These are phyloP conservation scores for Drosophila rubida DNA, from an alignment of 2,888 invertebrate genomes.

Conservation along the genomic window DNA sequence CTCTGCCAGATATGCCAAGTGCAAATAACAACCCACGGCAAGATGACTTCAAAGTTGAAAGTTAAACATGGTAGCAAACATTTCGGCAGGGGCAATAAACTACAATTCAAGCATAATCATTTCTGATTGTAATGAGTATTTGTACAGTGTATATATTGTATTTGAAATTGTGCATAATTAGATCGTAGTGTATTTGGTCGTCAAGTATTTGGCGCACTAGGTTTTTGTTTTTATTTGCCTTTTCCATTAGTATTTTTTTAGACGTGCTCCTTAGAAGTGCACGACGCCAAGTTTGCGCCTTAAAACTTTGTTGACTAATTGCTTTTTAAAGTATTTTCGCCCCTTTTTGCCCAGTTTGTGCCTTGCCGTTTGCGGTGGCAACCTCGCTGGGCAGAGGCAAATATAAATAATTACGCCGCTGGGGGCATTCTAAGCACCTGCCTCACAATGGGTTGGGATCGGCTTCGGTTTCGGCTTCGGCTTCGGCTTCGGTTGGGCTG, in stretches of 20 bases:
- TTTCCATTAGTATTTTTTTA: slow-evolving; percentile 16
- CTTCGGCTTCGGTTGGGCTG: too few relatives aligned
- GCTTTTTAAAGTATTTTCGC: slow-evolving; percentile 70
- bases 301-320: slow-evolving; percentile 74
- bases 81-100: too few relatives aligned
- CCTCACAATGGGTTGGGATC: slow-evolving; percentile 4
- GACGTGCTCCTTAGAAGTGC: slow-evolving; percentile 59
- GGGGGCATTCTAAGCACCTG: slow-evolving; percentile 56
- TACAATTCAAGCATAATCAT: too few relatives aligned
- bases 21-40: too few relatives aligned
- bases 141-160: too few relatives aligned
- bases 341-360: slow-evolving; percentile 23
- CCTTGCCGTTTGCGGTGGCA: slow-evolving; percentile 49
- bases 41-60: too few relatives aligned
- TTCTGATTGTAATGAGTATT: too few relatives aligned
- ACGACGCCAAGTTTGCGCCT: slow-evolving; percentile 67
- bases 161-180: too few relatives aligned
- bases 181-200: neutral
- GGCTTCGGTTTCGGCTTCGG: too few relatives aligned
- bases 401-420: slow-evolving; percentile 68
- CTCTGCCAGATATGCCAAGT: too few relatives aligned
- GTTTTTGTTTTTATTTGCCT: slow-evolving; percentile 4
- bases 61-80: too few relatives aligned
- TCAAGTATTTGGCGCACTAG: neutral
- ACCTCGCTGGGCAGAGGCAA: slow-evolving; percentile 23